These are phyloP conservation scores for Prunella fulvescens DNA, from an alignment of 2,113 vertebrate genomes.

Conservation along the genomic window DNA sequence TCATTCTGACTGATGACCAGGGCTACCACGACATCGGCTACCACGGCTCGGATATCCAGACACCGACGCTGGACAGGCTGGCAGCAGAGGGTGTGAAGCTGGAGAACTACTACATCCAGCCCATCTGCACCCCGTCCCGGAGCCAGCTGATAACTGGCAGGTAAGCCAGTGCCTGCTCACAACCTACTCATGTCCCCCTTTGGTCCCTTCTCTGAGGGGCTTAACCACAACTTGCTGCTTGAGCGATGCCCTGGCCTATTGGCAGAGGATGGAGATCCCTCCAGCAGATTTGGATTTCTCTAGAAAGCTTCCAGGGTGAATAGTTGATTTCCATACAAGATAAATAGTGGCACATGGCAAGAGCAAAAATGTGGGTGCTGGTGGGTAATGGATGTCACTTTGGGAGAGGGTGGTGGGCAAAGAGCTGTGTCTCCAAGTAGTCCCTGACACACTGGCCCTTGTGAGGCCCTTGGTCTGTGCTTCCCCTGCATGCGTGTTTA, in stretches of 20 bases:
- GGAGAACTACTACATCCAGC: constrained; percentile 98
- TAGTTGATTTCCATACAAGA: not conserved
- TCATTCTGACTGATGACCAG: constrained; percentile 96
- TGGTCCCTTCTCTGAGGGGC: not conserved
- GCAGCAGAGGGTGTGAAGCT: constrained; percentile 92
- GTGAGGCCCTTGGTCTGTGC: accelerated
- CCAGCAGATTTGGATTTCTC: not conserved
- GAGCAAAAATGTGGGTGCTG: not conserved
- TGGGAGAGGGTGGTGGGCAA: not conserved
- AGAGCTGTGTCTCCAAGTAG: not conserved
- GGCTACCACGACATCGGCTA: constrained; percentile 96
- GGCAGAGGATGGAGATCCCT: not conserved
- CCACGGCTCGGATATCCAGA: constrained; percentile 91
- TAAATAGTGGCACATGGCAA: not conserved
- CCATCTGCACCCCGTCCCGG: constrained; percentile 94
- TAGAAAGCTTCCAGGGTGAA: not conserved
- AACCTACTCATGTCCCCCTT: accelerated
- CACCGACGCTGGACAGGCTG: constrained; percentile 89
- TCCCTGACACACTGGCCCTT: not conserved
- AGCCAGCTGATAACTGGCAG: constrained; percentile 97
- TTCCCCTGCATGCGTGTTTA: accelerated
- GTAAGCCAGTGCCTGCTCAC: constrained; percentile 66
- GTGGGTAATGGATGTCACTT: not conserved
- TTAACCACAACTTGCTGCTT: not conserved
- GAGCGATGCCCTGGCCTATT: accelerated